Conservation (phyloP, 1,140 invertebrate genomes). For the Formica exsecta region DNA sequence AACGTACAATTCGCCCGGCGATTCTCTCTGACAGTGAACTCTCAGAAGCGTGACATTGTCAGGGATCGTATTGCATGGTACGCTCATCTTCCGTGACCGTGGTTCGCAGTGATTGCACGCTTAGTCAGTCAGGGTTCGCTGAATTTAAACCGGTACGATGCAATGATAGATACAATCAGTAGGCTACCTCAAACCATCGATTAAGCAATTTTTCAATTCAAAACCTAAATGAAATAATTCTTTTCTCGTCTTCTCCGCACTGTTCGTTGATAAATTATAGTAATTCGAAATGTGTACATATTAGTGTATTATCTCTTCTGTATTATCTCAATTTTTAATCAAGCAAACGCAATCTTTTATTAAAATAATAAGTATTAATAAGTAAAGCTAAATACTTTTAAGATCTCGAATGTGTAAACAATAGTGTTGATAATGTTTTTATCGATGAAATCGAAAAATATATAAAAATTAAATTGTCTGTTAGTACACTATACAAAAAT, state of each 20-base stretch:
- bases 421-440: not conserved
- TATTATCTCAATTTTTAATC: not conserved
- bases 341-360: not conserved
- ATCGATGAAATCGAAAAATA: not conserved
- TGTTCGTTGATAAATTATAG: not conserved
- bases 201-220: conserved; percentile 57
- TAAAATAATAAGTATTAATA: not conserved
- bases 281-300: no score
- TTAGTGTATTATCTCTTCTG: no score
- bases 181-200: conserved; percentile 27
- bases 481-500: not conserved
- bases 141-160: conserved; percentile 55
- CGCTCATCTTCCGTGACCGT: conserved; percentile 70
- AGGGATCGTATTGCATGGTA: conserved; percentile 78
- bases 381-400: not conserved
- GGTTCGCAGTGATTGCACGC: conserved; percentile 56
- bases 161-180: conserved; percentile 42
- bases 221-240: conserved; percentile 20
- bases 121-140: conserved; percentile 54
- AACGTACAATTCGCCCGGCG: conserved; percentile 1
- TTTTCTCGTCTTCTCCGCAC: not conserved
- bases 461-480: not conserved
- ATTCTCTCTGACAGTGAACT: conserved; percentile 75
- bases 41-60: conserved; percentile 78
- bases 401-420: not conserved